These are phyloP conservation scores for Piscicola geometra DNA, from an alignment of 2,888 invertebrate genomes.

Conservation along the genomic window DNA sequence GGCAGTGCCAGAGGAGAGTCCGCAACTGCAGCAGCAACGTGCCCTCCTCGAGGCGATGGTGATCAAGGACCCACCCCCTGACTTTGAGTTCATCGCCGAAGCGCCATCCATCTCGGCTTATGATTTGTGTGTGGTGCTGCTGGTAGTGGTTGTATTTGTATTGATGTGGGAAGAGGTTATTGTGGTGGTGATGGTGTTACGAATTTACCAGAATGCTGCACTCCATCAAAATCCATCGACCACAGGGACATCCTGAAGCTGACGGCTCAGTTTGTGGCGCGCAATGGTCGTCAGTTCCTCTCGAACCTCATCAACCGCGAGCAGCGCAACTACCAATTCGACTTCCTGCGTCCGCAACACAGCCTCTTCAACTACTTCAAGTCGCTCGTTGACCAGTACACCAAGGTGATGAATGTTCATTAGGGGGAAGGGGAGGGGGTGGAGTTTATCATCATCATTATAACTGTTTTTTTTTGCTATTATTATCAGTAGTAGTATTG, in stretches of 20 bases:
- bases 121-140: conserved; percentile 69
- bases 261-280: conserved; percentile 96
- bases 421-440: too few relatives aligned
- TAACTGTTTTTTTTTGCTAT: too few relatives aligned
- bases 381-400: conserved; percentile 93
- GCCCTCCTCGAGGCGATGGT: conserved; percentile 50
- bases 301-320: conserved; percentile 98
- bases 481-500: too few relatives aligned
- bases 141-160: too few relatives aligned
- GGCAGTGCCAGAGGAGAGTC: neutral
- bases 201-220: neutral
- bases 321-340: conserved; percentile 95
- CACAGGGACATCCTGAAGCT: conserved; percentile 87
- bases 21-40: conserved; percentile 26
- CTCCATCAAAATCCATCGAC: neutral
- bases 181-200: neutral
- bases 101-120: conserved; percentile 96
- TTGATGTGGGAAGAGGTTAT: too few relatives aligned
- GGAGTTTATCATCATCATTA: too few relatives aligned
- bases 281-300: conserved; percentile 94
- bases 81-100: conserved; percentile 67
- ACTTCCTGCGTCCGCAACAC: conserved; percentile 95
- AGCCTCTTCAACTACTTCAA: conserved; percentile 97
- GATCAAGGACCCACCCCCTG: conserved; percentile 56
- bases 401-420: too few relatives aligned